Base-by-base conservation (phyloP, 2,797 vertebrate species). In the Yasuhikotakia modesta region DNA sequence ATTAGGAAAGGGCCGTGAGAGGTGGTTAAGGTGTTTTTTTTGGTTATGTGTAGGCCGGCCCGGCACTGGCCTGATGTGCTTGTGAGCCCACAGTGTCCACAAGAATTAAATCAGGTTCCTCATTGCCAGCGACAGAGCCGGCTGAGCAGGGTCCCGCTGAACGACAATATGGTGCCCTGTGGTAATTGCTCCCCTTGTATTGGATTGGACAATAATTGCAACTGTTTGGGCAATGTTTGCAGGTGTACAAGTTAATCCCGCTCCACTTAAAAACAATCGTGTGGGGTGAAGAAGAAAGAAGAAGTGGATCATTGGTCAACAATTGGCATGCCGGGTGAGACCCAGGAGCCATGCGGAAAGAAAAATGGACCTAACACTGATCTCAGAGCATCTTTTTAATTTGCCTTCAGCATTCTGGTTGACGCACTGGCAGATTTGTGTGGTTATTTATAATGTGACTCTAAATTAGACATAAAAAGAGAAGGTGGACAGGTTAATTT, bases 1-100 rank as follows among this genome's bases (percentile, higher is more conserved):
- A 95, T 96, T 95, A 97, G 92, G 91, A 89, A 87, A 88, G 86
- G 90, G 90, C 89, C 91, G 87, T 85, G 90, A 92, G 81, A 93
- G 89, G 85, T 85, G 85, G 87, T 88, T 88, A 88, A 84, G 91
- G 80, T 85, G 73, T 72, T 85, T 70, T 85, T 82, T 81, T 78
- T n/a, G 65, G 79, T 71, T 73, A 79, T 80, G 73, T 79, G 63
- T 77, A 68, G 69, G 70, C 79, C 85, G 87, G 86, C 87, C 86
- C 77, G 60, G 84, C 85, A 87, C 87, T 74, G 86, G 87, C 87
- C 89, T 88, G 92, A 82, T 91, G 91, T 90, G 86, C 90, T 89
- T 90, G 91, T 92, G 93, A 72, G 78, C 81, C 82, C 87, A 87
- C 90, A 92, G 87, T 92, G 93, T 92, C 93, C 88, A 86, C 86